Evolutionary conservation across 92 coral and sea anemone species (phyloP).

Genomic region (Siderastrea siderea): DNA sequence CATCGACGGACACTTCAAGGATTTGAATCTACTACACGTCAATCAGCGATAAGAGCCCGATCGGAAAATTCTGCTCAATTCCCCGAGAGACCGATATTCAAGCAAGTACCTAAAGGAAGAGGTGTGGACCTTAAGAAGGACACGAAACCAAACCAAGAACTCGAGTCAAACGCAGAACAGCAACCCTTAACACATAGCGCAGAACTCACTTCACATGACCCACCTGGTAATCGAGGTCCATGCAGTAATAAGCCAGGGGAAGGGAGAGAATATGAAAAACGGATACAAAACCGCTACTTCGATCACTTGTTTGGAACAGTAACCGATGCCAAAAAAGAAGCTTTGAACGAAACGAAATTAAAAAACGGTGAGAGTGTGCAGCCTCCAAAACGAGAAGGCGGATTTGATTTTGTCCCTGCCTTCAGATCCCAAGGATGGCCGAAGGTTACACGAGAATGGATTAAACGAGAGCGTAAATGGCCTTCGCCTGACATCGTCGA

Average conservation of each 20-base stretch:
- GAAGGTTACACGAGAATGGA: slow-evolving; percentile 71
- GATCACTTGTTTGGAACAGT: not conserved
- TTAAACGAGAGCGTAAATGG: slow-evolving; percentile 76
- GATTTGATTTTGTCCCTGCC: slow-evolving; percentile 80
- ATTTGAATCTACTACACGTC: not conserved
- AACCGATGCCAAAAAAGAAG: not conserved
- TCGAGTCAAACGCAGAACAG: not conserved
- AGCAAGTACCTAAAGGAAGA: not conserved
- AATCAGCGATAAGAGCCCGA: not conserved
- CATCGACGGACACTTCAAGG: not conserved
- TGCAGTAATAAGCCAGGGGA: not conserved
- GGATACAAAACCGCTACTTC: not conserved
- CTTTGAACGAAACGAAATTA: not conserved
- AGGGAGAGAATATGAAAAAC: not conserved
- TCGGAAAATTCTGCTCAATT: not conserved
- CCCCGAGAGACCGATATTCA: not conserved
- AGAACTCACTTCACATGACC: not conserved
- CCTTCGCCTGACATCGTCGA: slow-evolving; percentile 63
- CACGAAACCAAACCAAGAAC: not conserved
- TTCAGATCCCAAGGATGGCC: slow-evolving; percentile 81
- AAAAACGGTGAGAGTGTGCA: not conserved
- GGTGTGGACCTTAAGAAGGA: not conserved
- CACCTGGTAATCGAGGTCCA: not conserved
- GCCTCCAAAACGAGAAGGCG: not conserved
- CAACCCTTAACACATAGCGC: not conserved